These are phyloP conservation scores for Athene cunicularia DNA, from an alignment of 2,113 vertebrate species.

Conservation along the genomic window DNA sequence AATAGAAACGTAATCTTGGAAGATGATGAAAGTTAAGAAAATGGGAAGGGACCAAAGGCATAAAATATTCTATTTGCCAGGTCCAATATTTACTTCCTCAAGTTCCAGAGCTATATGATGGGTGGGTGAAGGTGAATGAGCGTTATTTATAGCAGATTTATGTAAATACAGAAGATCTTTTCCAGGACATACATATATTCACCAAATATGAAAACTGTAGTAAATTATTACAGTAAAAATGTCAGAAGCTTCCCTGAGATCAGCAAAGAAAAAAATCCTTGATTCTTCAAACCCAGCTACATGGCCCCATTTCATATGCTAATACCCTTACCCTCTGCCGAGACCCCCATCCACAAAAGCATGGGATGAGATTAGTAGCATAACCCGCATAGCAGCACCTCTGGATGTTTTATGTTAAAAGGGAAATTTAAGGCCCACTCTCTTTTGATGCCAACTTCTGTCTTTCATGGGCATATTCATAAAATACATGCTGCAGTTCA, in stretches of 20 bases:
- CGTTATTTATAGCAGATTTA: constrained; percentile 48
- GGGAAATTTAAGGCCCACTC: background rate
- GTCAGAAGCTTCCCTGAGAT: constrained; percentile 40
- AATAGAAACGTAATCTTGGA: constrained; percentile 20
- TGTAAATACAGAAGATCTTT: constrained; percentile 45
- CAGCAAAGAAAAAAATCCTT: constrained; percentile 4
- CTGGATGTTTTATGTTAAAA: background rate
- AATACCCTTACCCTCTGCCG: background rate
- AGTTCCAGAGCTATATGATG: constrained; percentile 15
- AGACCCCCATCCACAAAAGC: background rate
- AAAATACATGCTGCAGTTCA: background rate
- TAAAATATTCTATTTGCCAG: constrained; percentile 34
- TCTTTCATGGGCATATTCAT: background rate
- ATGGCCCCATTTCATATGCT: background rate
- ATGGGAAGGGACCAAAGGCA: constrained; percentile 2
- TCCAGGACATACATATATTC: constrained; percentile 40
- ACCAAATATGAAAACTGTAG: constrained; percentile 42
- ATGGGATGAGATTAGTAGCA: background rate
- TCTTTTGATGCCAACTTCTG: background rate
- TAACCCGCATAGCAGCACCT: background rate
- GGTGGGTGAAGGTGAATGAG: constrained; percentile 42
- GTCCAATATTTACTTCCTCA: constrained; percentile 49
- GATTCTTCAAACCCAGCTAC: background rate
- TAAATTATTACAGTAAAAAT: constrained; percentile 51
- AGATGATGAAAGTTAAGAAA: constrained; percentile 38